Conservation (phyloP, 1,140 invertebrate genomes). For the Atta cephalotes region DNA sequence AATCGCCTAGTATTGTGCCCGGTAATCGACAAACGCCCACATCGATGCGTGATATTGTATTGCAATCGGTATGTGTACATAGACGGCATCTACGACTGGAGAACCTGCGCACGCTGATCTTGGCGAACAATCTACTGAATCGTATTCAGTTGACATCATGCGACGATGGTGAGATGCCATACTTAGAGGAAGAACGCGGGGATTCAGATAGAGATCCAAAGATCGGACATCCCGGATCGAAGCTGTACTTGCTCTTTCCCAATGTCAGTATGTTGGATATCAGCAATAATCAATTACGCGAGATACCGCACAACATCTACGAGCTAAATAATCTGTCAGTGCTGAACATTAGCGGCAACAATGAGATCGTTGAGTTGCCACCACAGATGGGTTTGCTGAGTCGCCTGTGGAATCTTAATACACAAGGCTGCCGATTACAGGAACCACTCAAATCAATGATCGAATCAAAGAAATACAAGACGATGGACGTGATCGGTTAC, state of each 20-base stretch:
- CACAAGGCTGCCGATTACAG: constrained; percentile 94
- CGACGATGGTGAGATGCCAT: constrained; percentile 88
- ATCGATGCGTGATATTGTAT: constrained; percentile 90
- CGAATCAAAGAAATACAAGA: constrained; percentile 96
- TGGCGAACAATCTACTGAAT: constrained; percentile 94
- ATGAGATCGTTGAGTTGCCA: constrained; percentile 94
- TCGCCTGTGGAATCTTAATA: constrained; percentile 98
- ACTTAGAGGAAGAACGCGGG: constrained; percentile 77
- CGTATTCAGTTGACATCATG: constrained; percentile 93
- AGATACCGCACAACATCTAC: constrained; percentile 94
- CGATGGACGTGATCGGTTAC: constrained; percentile 98
- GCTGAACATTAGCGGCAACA: constrained; percentile 96
- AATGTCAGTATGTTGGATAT: constrained; percentile 98
- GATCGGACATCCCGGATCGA: constrained; percentile 76
- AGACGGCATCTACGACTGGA: constrained; percentile 93
- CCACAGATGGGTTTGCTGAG: constrained; percentile 97
- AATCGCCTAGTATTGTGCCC: constrained; percentile 81
- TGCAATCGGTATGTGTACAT: constrained; percentile 93
- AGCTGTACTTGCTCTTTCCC: constrained; percentile 93
- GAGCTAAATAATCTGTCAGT: constrained; percentile 96
- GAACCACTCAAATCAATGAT: constrained; percentile 97
- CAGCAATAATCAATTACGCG: constrained; percentile 93
- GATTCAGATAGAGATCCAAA: constrained; percentile 78
- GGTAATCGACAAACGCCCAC: constrained; percentile 85
- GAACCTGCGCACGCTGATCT: constrained; percentile 92